These are phyloP conservation scores for Eupithecia inturbata DNA, from an alignment of 2,888 invertebrate genomes.

Conservation along the genomic window DNA sequence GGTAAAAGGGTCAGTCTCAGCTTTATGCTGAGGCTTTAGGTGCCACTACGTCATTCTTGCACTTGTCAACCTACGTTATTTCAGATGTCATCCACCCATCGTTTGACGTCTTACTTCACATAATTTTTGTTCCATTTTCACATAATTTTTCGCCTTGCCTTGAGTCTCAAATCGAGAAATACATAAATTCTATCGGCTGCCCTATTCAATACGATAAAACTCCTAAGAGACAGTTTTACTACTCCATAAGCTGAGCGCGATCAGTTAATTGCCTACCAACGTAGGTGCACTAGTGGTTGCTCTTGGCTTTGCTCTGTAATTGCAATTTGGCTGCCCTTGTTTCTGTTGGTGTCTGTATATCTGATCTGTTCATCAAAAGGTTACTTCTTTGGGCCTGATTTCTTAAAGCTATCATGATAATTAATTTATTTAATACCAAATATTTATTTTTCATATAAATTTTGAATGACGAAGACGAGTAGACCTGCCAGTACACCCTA, in stretches of 20 bases:
- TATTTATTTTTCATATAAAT: too few relatives aligned
- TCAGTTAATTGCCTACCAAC: constrained; percentile 3
- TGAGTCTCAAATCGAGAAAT: neutral
- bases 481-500: neutral
- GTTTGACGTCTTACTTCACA: neutral
- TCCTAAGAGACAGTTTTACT: constrained; percentile 2
- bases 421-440: too few relatives aligned
- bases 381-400: too few relatives aligned
- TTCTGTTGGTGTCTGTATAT: neutral
- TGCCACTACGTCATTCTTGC: too few relatives aligned
- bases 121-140: neutral
- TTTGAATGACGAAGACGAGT: too few relatives aligned
- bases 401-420: neutral
- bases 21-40: too few relatives aligned
- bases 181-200: neutral
- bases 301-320: neutral
- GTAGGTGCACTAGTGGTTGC: neutral
- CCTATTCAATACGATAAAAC: neutral
- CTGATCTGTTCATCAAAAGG: neutral
- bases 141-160: too few relatives aligned
- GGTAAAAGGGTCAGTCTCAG: too few relatives aligned
- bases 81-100: too few relatives aligned
- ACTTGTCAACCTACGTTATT: too few relatives aligned
- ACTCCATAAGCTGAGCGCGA: neutral
- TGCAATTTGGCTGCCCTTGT: too few relatives aligned